Evolutionary conservation across 1,140 invertebrate species (phyloP).

Genomic region (Contarinia nasturtii): DNA sequence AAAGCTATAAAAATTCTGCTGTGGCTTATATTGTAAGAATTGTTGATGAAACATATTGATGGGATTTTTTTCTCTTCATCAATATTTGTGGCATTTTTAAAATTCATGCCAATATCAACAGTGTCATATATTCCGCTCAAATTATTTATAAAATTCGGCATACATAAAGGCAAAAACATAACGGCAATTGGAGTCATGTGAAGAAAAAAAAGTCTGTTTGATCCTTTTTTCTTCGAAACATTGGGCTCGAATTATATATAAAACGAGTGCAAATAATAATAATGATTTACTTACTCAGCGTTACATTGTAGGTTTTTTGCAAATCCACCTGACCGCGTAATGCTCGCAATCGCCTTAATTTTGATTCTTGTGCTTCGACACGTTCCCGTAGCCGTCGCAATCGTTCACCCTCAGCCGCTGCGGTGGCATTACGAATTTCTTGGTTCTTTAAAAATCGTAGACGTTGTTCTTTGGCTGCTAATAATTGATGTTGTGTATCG

Average conservation of each 20-base stretch:
- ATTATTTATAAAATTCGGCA: too few species aligned
- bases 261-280: not conserved
- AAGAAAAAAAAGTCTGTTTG: too few species aligned
- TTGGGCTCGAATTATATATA: not conserved
- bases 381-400: constrained; percentile 70
- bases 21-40: too few species aligned
- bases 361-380: constrained; percentile 84
- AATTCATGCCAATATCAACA: too few species aligned
- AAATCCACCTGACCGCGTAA: constrained; percentile 82
- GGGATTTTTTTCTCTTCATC: too few species aligned
- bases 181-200: too few species aligned
- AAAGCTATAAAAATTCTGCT: not conserved
- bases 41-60: too few species aligned
- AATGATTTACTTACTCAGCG: constrained; percentile 71
- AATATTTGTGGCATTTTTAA: too few species aligned
- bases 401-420: constrained; percentile 70
- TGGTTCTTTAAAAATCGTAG: constrained; percentile 86
- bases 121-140: too few species aligned
- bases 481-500: constrained; percentile 63
- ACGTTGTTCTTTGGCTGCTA: constrained; percentile 80
- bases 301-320: constrained; percentile 74
- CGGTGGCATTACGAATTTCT: constrained; percentile 42
- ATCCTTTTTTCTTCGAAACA: not conserved
- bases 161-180: too few species aligned
- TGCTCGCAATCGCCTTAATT: constrained; percentile 72